Percentiles rank a stretch among this genome's conserved stretches.
Evolutionary conservation across 92 coral and sea anemone species (phyloP).

Genomic region (Nematostella vectensis): DNA sequence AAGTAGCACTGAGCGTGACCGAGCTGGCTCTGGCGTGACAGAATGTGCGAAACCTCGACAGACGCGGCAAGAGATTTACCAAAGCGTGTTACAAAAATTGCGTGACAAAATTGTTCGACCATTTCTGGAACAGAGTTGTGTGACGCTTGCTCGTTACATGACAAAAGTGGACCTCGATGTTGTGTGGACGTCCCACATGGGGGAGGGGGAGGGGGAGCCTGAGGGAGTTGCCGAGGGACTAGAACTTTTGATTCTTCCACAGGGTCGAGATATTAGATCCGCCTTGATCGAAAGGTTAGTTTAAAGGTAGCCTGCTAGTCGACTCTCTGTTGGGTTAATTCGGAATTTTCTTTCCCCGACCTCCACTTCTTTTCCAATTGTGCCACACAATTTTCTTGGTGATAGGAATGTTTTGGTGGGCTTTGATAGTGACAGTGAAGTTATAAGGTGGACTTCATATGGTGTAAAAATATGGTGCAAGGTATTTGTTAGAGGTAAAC

Average conservation of each 20-base stretch:
- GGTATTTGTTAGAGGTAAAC: too few relatives aligned
- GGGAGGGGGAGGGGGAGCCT: slow-evolving; percentile 54
- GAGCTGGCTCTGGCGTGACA: neutral
- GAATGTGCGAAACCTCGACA: slow-evolving; percentile 1
- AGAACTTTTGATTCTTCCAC: slow-evolving; percentile 76
- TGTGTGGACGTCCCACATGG: slow-evolving; percentile 36
- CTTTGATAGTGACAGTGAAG: too few relatives aligned
- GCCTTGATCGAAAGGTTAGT: slow-evolving; percentile 64
- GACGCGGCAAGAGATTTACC: slow-evolving; percentile 60
- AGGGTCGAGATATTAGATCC: slow-evolving; percentile 82
- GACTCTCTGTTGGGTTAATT: too few relatives aligned
- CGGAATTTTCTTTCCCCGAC: too few relatives aligned
- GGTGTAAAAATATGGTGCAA: too few relatives aligned
- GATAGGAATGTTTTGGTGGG: too few relatives aligned
- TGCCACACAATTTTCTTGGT: too few relatives aligned
- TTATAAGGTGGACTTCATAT: too few relatives aligned
- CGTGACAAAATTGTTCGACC: slow-evolving; percentile 56
- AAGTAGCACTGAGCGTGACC: neutral
- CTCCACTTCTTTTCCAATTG: too few relatives aligned
- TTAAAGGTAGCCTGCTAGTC: too few relatives aligned
- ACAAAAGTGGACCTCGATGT: slow-evolving; percentile 74
- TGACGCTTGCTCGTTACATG: slow-evolving; percentile 82
- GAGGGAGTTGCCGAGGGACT: slow-evolving; percentile 81
- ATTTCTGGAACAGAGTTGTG: slow-evolving; percentile 52
- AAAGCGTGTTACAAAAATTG: slow-evolving; percentile 68